Evolutionary conservation across 2,797 vertebrate genomes (phyloP).

Genomic region (Telmatherina bonti): DNA sequence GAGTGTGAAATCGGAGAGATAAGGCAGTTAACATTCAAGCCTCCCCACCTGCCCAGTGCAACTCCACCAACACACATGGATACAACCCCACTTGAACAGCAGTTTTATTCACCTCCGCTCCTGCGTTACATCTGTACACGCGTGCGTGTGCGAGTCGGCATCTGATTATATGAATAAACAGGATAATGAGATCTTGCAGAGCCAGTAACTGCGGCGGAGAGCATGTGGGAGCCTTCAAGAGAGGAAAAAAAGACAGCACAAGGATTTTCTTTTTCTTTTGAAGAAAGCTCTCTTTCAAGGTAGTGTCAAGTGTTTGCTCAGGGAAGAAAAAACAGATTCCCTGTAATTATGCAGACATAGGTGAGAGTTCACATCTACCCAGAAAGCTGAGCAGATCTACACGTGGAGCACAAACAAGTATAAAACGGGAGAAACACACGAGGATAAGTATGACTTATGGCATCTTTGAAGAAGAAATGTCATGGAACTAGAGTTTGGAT

Average conservation of each 20-base stretch:
- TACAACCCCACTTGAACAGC: background rate
- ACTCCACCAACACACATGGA: background rate
- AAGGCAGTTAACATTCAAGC: slow-evolving; percentile 72
- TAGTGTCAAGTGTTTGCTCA: slow-evolving; percentile 52
- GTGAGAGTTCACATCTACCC: slow-evolving; percentile 38
- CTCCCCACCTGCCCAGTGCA: slow-evolving; percentile 52
- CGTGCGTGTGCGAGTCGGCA: background rate
- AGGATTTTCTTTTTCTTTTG: slow-evolving; percentile 23
- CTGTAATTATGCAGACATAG: slow-evolving; percentile 52
- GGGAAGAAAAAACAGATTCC: slow-evolving; percentile 13
- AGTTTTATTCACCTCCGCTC: background rate
- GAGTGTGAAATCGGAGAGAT: slow-evolving; percentile 80
- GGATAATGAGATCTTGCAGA: slow-evolving; percentile 57
- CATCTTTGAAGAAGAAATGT: slow-evolving; percentile 55
- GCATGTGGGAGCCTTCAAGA: slow-evolving; percentile 9
- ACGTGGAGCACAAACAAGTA: slow-evolving; percentile 42
- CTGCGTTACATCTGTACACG: slow-evolving; percentile 17
- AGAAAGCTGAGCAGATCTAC: slow-evolving; percentile 28
- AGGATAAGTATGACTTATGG: slow-evolving; percentile 37
- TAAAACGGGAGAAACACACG: slow-evolving; percentile 42
- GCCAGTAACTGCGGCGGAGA: slow-evolving; percentile 13
- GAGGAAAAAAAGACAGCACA: background rate
- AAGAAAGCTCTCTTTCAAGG: slow-evolving; percentile 47
- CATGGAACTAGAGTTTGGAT: slow-evolving; percentile 23
- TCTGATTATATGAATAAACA: slow-evolving; percentile 34